These are phyloP conservation scores for Vulpes vulpes DNA, from an alignment of 2,113 vertebrate species.

Conservation along the genomic window DNA sequence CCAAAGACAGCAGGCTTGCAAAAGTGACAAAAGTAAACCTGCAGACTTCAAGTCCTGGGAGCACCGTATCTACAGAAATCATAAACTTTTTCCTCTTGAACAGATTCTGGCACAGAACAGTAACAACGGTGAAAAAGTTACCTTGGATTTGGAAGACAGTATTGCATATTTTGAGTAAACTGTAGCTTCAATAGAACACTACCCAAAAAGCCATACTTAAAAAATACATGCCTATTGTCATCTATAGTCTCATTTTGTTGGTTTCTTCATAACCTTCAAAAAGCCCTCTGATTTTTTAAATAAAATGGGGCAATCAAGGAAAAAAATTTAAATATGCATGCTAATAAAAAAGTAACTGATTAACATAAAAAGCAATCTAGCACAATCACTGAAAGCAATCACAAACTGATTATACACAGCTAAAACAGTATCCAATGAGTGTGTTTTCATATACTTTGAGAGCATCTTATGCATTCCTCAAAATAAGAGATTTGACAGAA, in stretches of 20 bases:
- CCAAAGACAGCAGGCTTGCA: neutral
- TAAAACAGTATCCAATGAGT: neutral
- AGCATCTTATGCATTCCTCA: slow-evolving; percentile 40
- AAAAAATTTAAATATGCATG: slow-evolving; percentile 23
- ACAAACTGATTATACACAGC: slow-evolving; percentile 32
- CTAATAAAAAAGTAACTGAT: slow-evolving; percentile 55
- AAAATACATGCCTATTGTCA: neutral
- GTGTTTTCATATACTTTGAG: slow-evolving; percentile 26
- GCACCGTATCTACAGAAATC: neutral
- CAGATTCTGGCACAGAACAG: neutral
- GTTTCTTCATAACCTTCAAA: slow-evolving; percentile 52
- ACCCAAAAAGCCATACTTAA: neutral
- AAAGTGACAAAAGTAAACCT: neutral
- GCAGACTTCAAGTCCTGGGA: neutral
- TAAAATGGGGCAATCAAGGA: slow-evolving; percentile 36
- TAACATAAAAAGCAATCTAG: slow-evolving; percentile 66
- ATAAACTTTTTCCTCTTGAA: neutral
- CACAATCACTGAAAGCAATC: slow-evolving; percentile 63
- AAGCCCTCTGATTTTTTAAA: slow-evolving; percentile 57
- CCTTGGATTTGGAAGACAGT: neutral
- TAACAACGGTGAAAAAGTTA: neutral
- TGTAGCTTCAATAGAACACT: neutral
- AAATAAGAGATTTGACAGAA: neutral
- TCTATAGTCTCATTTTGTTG: neutral
- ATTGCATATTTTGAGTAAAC: neutral